These are phyloP conservation scores for Ctenopoma kingsleyae DNA, from an alignment of 2,797 vertebrate species.

Conservation along the genomic window DNA sequence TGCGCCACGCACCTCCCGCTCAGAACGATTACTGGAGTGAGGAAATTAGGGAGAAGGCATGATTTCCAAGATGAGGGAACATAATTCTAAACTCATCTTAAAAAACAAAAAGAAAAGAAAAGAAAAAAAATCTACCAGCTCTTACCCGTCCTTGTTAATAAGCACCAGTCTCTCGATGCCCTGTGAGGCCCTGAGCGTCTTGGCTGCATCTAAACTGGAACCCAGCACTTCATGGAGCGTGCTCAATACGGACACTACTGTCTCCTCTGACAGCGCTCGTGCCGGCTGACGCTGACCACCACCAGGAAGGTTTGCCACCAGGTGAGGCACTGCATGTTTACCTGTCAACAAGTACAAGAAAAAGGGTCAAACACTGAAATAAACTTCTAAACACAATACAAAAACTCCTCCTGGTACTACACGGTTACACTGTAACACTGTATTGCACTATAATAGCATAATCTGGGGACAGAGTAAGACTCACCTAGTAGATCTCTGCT, in stretches of 20 bases:
- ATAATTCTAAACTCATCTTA: background rate
- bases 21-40: slow-evolving; percentile 88
- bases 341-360: slow-evolving; percentile 76
- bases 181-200: slow-evolving; percentile 91
- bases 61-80: no score
- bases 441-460: background rate
- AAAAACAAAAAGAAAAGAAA: background rate
- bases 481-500: slow-evolving; percentile 94
- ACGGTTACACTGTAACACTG: background rate
- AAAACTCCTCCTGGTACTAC: background rate
- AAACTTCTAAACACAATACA: no score
- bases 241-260: slow-evolving; percentile 92
- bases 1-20: slow-evolving; percentile 93
- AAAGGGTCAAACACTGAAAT: background rate
- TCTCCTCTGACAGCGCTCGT: slow-evolving; percentile 91
- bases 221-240: slow-evolving; percentile 93
- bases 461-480: background rate
- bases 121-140: background rate
- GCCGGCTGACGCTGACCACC: slow-evolving; percentile 90
- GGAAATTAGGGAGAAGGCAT: background rate
- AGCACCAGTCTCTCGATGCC: slow-evolving; percentile 96
- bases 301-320: slow-evolving; percentile 91
- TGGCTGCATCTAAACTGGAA: slow-evolving; percentile 93
- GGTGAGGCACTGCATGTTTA: slow-evolving; percentile 91
- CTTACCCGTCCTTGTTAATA: slow-evolving; percentile 95